Evolutionary conservation across 1,140 invertebrate genomes (phyloP), one percentile per base, ranked within the genome.

Genomic region (Thrips palmi): DNA sequence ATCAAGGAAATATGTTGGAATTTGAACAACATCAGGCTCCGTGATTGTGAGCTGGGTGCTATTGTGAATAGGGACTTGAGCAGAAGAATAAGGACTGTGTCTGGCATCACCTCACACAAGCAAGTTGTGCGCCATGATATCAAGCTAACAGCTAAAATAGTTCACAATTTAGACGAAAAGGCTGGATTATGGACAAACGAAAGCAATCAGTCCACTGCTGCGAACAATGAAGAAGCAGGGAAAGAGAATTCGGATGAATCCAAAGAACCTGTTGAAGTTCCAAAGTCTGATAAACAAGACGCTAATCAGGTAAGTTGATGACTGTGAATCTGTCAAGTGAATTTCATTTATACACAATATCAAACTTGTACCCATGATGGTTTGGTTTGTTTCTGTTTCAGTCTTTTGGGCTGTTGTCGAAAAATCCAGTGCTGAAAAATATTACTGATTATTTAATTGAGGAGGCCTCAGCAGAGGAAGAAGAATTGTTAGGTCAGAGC

Each of bases 1-100:
- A 97, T 99, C 42, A 97, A 97, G 57, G 92, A 98, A 57, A 97
- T 98, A 41, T 99, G 94, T 57, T 99, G 92, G 92, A 92, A 87
- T 56, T 67, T 98, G 7, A 97, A 97, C 52, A 96, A 92, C 49
- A 89, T 94, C 42, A 62, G 86, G 48, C 55, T 96, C 18, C 66
- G 86, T 27, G 82, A 97, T 57, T 77, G 83, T 64, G 85, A 98
- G 66, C 65, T 96, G 43, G 86, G 87, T 28, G 89, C 82, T 2
- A 91, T 91, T 48, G 82, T 96, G 1, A 96, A 96, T 56, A 67
- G 92, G 3, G 93, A 97, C 59, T 59, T 97, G 10, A 87, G 80
- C 42, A 73, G 89, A 12, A 71, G 94, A 22, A 84, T 98, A 35
- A 74, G 94, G 1, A 78, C 84, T 3, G 83, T 92, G 0, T 92